Percentiles rank a stretch among this genome's conserved stretches.
These are phyloP conservation scores for Mormyrops attenuatus DNA, from an alignment of 2,797 vertebrate genomes.

Conservation along the genomic window DNA sequence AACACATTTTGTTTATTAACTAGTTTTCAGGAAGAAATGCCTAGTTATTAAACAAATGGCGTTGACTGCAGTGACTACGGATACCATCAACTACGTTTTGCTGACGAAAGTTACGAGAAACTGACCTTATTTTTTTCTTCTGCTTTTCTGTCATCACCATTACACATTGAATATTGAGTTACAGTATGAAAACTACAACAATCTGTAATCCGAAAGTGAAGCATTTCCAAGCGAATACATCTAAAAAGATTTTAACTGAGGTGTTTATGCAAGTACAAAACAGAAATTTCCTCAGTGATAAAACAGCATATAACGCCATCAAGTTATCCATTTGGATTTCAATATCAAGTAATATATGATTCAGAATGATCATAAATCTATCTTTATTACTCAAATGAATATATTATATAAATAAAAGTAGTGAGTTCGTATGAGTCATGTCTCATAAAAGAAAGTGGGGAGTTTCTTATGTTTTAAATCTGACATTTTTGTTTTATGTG, in stretches of 20 bases:
- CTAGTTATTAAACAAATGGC: neutral
- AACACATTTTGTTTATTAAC: neutral
- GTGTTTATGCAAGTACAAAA: neutral
- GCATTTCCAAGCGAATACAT: neutral
- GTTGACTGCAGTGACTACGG: neutral
- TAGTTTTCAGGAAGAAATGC: neutral
- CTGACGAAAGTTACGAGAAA: neutral
- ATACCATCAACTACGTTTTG: slow-evolving; percentile 1
- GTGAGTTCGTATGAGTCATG: neutral
- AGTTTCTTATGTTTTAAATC: neutral
- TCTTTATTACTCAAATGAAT: neutral
- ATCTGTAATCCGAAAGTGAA: neutral
- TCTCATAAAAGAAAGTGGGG: neutral
- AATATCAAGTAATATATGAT: neutral
- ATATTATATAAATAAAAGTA: neutral
- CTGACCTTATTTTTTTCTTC: neutral
- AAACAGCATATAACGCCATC: neutral
- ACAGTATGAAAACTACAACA: neutral
- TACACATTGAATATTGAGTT: neutral
- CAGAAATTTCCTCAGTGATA: neutral
- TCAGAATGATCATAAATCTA: neutral
- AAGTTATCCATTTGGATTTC: neutral
- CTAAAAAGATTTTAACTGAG: neutral
- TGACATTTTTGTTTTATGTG: slow-evolving; percentile 10
- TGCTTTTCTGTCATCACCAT: neutral